Evolutionary conservation across 2,888 invertebrate species (phyloP).

Genomic region (Xylota sylvarum): DNA sequence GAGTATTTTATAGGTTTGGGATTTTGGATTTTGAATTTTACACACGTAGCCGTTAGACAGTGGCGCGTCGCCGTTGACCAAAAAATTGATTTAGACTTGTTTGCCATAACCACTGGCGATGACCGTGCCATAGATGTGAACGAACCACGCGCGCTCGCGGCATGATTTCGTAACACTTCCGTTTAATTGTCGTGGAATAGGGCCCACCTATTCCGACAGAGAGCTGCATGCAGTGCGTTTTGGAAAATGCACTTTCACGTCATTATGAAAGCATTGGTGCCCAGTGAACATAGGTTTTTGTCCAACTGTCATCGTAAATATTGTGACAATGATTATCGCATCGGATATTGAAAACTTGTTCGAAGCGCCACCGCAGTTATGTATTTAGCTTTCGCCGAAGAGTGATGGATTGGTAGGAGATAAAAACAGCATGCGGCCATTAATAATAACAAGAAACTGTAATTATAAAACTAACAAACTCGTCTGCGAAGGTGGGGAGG

Average conservation of each 20-base stretch:
- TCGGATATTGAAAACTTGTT: not conserved
- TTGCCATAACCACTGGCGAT: constrained; percentile 26
- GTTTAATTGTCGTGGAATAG: constrained; percentile 6
- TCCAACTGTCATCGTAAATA: not conserved
- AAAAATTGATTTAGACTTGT: constrained; percentile 24
- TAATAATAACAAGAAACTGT: constrained; percentile 8
- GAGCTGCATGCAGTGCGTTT: not conserved
- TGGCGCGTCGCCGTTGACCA: constrained; percentile 24
- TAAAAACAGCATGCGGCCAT: not conserved
- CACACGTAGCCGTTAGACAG: constrained; percentile 9
- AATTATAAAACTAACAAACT: constrained; percentile 17
- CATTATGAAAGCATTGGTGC: constrained; percentile 10
- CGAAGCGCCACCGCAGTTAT: constrained; percentile 19
- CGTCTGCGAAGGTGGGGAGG: not conserved
- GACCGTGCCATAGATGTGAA: constrained; percentile 47
- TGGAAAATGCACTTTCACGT: constrained; percentile 41
- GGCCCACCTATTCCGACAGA: not conserved
- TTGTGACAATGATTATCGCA: constrained; percentile 22
- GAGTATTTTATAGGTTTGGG: too few relatives aligned
- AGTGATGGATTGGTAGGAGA: constrained; percentile 28
- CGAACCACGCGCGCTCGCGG: constrained; percentile 27
- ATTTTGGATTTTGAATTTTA: constrained; percentile 15
- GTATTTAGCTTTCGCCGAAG: constrained; percentile 19
- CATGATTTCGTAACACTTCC: constrained; percentile 37
- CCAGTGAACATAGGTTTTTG: not conserved